These are phyloP conservation scores for Channallabes apus DNA, from an alignment of 2,797 vertebrate genomes.

Conservation along the genomic window DNA sequence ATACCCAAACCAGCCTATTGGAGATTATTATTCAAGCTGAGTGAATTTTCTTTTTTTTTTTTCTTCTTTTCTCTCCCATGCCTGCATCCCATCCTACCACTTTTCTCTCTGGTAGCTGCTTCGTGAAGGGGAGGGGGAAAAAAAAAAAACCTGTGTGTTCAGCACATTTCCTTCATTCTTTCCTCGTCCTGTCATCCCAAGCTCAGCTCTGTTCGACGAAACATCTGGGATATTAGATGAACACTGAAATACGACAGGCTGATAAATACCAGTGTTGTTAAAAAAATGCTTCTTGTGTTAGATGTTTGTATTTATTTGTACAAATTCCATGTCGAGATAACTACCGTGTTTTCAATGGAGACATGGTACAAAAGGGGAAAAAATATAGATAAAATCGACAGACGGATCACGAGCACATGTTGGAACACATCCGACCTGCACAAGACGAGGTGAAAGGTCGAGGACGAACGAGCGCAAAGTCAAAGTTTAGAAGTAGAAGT, in stretches of 20 bases:
- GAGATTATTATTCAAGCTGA: background rate
- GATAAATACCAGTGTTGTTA: background rate
- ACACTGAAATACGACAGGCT: background rate
- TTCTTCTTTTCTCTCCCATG: fast-evolving
- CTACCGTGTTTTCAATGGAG: background rate
- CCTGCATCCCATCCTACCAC: background rate
- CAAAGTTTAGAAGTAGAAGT: background rate
- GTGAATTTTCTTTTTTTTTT: background rate
- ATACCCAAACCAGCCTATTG: background rate
- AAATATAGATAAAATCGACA: background rate
- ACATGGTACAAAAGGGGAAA: background rate
- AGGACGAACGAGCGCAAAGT: too few species aligned
- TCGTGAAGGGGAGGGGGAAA: background rate
- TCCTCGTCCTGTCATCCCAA: constrained; percentile 3
- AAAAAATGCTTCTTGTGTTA: background rate
- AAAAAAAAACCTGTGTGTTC: background rate
- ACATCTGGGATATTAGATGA: constrained; percentile 2
- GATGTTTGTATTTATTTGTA: background rate
- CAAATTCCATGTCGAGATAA: background rate
- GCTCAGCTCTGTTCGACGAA: background rate
- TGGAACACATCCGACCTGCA: background rate
- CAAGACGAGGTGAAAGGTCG: background rate
- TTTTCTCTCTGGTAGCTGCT: background rate
- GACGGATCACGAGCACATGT: background rate
- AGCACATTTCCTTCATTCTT: constrained; percentile 33